Percentiles rank a stretch among this genome's conserved stretches.
Conservation (phyloP, 1,140 invertebrate species). For the Eubasilissa regina region DNA sequence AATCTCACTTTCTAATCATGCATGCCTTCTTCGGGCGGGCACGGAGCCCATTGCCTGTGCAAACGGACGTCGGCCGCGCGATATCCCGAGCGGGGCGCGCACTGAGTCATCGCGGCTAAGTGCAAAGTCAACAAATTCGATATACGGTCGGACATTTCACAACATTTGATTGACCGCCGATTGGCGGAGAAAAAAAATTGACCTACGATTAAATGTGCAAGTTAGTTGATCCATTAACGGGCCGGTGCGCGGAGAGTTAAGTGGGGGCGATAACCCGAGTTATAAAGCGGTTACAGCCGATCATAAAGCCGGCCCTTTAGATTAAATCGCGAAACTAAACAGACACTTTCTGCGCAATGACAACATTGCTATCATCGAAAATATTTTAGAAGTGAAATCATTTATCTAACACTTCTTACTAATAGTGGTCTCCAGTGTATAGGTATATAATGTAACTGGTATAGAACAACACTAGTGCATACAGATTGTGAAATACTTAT, state of each 20-base stretch:
- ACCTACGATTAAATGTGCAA: slow-evolving; percentile 28
- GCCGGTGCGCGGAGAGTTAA: background rate
- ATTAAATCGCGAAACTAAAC: slow-evolving; percentile 5
- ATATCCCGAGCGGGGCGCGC: background rate
- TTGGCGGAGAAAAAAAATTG: slow-evolving; percentile 1
- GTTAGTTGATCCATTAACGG: slow-evolving; percentile 28
- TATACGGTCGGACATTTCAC: background rate
- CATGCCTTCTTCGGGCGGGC: background rate
- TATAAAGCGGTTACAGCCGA: slow-evolving; percentile 13
- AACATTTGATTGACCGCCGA: slow-evolving; percentile 22
- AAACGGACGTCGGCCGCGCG: background rate
- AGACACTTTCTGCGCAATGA: background rate
- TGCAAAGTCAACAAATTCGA: background rate
- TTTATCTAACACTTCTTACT: too few species aligned
- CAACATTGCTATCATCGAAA: background rate
- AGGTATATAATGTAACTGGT: too few species aligned
- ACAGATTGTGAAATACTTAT: too few species aligned
- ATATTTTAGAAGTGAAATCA: too few species aligned
- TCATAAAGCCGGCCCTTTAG: slow-evolving; percentile 1
- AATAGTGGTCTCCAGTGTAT: too few species aligned
- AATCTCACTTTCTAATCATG: slow-evolving; percentile 25
- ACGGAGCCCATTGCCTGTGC: background rate
- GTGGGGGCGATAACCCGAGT: slow-evolving; percentile 10
- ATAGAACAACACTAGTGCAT: too few species aligned
- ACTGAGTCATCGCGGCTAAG: slow-evolving; percentile 10